Evolutionary conservation across 2,797 vertebrate species (phyloP).

Genomic region (Apogon hyalosoma): DNA sequence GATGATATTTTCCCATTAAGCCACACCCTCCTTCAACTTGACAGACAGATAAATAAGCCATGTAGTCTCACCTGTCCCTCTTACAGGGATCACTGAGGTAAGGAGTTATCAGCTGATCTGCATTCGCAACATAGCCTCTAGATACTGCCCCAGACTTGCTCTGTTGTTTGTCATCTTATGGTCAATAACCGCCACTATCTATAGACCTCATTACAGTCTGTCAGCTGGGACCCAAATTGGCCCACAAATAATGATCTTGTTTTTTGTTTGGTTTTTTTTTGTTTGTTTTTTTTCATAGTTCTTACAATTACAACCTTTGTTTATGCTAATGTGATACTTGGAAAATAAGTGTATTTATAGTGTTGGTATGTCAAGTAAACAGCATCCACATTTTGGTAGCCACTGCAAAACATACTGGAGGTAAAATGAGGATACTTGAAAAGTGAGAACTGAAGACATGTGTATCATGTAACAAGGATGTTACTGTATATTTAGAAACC

Average conservation of each 20-base stretch:
- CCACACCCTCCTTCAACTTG: not conserved
- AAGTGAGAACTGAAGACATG: not conserved
- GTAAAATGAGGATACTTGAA: not conserved
- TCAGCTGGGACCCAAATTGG: not conserved
- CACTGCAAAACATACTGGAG: not conserved
- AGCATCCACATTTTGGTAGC: not conserved
- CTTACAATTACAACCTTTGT: no score
- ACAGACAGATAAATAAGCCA: constrained; percentile 16
- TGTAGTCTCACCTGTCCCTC: not conserved
- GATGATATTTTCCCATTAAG: not conserved
- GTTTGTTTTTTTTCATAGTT: not conserved
- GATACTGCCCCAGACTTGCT: constrained; percentile 9
- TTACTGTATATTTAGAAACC: not conserved
- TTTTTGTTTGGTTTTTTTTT: constrained; percentile 15
- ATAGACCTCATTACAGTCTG: constrained; percentile 16
- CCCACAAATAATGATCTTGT: constrained; percentile 1
- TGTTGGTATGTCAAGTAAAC: constrained; percentile 3
- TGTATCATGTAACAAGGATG: not conserved
- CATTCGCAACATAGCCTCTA: constrained; percentile 24
- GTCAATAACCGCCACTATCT: constrained; percentile 29
- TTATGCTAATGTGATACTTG: not conserved
- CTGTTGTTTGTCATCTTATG: constrained; percentile 18
- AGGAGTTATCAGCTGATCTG: constrained; percentile 37
- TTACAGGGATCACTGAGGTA: constrained; percentile 11
- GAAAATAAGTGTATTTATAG: constrained; percentile 15